These are phyloP conservation scores for Glaucidium brasilianum DNA, from an alignment of 2,113 vertebrate species.

Conservation along the genomic window DNA sequence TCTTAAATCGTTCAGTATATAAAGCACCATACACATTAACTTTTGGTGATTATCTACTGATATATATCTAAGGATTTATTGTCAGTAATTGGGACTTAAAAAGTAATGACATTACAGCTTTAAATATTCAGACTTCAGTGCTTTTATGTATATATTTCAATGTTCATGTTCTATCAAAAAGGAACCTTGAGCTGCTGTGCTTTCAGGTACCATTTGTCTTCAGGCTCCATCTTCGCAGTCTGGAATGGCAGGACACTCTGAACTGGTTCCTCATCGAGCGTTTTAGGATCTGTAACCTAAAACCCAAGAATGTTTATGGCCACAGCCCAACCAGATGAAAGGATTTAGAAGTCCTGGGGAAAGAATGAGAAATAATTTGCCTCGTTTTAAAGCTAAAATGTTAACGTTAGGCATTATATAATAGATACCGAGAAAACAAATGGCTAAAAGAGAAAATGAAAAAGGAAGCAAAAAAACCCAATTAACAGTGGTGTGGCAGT, in stretches of 20 bases:
- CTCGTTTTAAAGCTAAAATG: background rate
- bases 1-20: background rate
- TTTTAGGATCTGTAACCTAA: constrained; percentile 38
- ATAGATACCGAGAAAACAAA: background rate
- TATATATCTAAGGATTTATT: background rate
- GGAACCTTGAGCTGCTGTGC: constrained; percentile 75
- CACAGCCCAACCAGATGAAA: background rate
- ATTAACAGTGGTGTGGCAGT: background rate
- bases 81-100: background rate
- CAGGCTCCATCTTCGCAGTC: constrained; percentile 27
- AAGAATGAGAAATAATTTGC: background rate
- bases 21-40: background rate
- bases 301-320: background rate
- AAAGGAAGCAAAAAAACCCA: background rate
- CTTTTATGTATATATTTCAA: background rate
- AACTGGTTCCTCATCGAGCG: background rate
- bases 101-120: background rate
- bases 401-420: background rate
- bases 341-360: background rate
- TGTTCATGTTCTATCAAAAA: background rate
- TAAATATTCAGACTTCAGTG: background rate
- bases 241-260: constrained; percentile 3
- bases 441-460: background rate
- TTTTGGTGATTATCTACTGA: background rate
- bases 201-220: constrained; percentile 70